These are phyloP conservation scores for Pelodiscus sinensis DNA, from an alignment of 2,113 vertebrate genomes.

Conservation along the genomic window DNA sequence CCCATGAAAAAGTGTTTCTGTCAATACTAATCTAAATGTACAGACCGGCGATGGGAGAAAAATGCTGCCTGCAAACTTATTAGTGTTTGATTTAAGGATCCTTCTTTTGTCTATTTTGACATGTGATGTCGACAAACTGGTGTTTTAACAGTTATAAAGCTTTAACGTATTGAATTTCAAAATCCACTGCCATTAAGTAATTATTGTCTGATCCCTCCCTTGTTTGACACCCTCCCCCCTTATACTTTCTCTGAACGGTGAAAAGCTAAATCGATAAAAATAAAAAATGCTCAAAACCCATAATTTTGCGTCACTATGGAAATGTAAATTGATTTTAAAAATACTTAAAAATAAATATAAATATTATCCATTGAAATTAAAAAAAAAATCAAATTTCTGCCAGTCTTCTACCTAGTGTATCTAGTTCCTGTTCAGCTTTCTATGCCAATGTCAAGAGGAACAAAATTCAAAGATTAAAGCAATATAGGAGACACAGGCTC, in stretches of 20 bases:
- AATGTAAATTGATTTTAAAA: not conserved
- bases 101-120: not conserved
- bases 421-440: not conserved
- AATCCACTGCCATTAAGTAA: not conserved
- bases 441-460: accelerated
- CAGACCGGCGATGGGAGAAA: not conserved
- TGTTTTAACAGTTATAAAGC: not conserved
- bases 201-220: not conserved
- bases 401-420: not conserved
- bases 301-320: not conserved
- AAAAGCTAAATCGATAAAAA: not conserved
- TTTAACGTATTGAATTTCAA: not conserved
- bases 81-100: not conserved
- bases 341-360: not conserved
- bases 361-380: not conserved
- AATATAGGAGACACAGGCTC: not conserved
- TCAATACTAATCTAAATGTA: not conserved
- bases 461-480: not conserved
- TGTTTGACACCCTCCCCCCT: not conserved
- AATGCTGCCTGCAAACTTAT: not conserved
- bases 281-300: not conserved
- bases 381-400: not conserved
- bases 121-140: not conserved
- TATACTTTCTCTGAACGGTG: not conserved
- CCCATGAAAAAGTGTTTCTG: not conserved